A percentile compares a stretch with the other conserved stretches of the same genome.
Evolutionary conservation across 2,797 vertebrate species (phyloP).

Genomic region (Cossypha polioptera): DNA sequence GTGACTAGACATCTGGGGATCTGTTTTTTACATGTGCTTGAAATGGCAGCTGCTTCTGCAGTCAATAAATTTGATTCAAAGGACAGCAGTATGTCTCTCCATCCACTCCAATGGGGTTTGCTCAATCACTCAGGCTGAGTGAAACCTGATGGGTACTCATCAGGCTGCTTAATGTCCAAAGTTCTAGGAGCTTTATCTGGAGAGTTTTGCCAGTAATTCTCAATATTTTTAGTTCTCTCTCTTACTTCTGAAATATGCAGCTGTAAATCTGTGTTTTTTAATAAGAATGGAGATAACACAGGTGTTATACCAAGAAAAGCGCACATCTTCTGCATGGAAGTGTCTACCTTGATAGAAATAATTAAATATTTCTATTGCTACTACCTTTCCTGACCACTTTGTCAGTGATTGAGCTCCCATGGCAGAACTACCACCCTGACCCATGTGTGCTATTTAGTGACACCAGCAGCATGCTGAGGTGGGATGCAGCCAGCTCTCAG

Average conservation of each 20-base stretch:
- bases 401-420: neutral
- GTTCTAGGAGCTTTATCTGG: neutral
- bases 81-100: neutral
- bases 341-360: neutral
- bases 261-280: neutral
- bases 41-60: neutral
- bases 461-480: neutral
- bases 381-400: neutral
- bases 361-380: neutral
- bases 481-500: neutral
- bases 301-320: neutral
- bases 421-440: neutral
- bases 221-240: neutral
- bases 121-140: neutral
- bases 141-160: neutral
- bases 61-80: neutral
- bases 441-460: neutral
- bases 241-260: neutral
- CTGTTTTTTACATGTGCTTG: neutral
- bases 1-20: fast-evolving
- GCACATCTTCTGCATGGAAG: neutral
- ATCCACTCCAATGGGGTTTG: neutral
- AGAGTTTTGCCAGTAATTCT: neutral
- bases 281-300: neutral
- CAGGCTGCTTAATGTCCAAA: neutral